Evolutionary conservation across 2,888 invertebrate genomes (phyloP), one percentile per base, ranked within the genome.

Genomic region (Meta bourneti): DNA sequence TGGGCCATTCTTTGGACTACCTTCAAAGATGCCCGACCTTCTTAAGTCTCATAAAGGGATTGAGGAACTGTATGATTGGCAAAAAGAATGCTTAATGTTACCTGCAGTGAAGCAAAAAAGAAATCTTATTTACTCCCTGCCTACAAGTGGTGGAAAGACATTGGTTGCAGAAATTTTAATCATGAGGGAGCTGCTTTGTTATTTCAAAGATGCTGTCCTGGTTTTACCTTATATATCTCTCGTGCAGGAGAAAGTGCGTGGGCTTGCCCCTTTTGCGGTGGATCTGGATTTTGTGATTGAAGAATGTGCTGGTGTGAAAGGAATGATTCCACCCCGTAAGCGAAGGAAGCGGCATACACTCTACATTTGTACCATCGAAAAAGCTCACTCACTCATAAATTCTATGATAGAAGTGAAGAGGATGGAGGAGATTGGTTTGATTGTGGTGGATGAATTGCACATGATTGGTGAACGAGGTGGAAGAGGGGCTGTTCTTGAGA

Each of bases 101-200:
- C 87, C 93, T 16, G 91, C 93, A 9, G 79, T 93, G 16, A 87
- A 77, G 49, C 70, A 83, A 19, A 87, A 82, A n/a, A 79, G 71
- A 69, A 99, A 99, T 95, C 96, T 99, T 75, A 97, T 99, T 92
- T 98, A 99, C 94, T 98, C 98, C 0, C 95, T 99, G 74, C 99
- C 99, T 0, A 99, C 99, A 0, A 98, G 99, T 94, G 99, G 99
- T 0, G 99, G 99, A 0, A 99, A 99, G 95, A 99, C 99, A 0
- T 95, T 99, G 52, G 98, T 99, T 13, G 99, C 99, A 0, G 99
- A 99, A 95, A 97, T 99, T 92, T 95, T 99, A 80, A 98, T 99
- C 96, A 95, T 99, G 20, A 96, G 97, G 75, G 98, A 99, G 95
- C 95, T 99, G 7, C 95, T 99, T 11, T 97, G 97, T 93, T 96